Percentiles rank a stretch among this genome's conserved stretches.
These are phyloP conservation scores for Erithacus rubecula DNA, from an alignment of 2,797 vertebrate species.

Conservation along the genomic window DNA sequence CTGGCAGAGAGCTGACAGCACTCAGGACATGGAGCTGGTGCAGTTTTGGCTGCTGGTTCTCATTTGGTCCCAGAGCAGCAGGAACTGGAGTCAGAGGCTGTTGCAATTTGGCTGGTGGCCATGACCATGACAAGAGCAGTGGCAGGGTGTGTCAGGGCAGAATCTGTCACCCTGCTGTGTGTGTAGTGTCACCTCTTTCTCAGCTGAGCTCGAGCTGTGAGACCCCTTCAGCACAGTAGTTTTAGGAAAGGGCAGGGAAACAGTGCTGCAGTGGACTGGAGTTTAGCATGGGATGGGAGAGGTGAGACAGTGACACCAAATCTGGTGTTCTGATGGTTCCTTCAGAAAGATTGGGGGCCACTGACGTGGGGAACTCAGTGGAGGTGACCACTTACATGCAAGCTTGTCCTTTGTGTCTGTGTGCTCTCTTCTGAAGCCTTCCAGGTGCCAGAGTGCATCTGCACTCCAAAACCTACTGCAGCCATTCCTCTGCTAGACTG, in stretches of 20 bases:
- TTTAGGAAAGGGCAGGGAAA: neutral
- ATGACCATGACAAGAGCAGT: neutral
- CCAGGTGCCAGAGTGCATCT: neutral
- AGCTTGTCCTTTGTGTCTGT: neutral
- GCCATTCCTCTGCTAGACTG: neutral
- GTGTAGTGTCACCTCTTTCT: neutral
- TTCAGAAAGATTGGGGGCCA: neutral
- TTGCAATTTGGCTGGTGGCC: neutral
- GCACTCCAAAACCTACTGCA: neutral
- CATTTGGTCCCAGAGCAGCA: neutral
- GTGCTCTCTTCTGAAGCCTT: neutral
- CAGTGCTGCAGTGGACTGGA: neutral
- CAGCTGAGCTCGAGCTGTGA: neutral
- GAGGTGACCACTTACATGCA: neutral
- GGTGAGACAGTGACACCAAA: neutral
- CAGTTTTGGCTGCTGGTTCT: neutral
- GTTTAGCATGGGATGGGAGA: neutral
- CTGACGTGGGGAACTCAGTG: neutral
- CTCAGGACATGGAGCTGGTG: neutral
- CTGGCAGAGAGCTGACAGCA: neutral
- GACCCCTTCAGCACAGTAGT: neutral
- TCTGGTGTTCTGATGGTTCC: neutral
- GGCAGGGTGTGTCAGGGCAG: neutral
- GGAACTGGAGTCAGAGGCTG: neutral
- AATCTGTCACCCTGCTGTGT: neutral